Conservation (phyloP, 2,888 invertebrate genomes). For the Ferrisia virgata region DNA sequence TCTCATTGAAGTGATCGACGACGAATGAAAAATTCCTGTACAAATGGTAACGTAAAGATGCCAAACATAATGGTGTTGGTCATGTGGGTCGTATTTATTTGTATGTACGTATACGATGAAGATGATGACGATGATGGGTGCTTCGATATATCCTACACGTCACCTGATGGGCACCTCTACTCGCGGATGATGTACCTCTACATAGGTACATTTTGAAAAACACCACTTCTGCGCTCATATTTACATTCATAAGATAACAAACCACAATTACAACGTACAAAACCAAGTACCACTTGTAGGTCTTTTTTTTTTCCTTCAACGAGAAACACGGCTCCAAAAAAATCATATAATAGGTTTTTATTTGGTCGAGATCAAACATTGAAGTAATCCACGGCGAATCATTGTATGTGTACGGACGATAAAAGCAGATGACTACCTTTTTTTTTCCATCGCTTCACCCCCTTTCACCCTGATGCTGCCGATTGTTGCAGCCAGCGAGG, state of each 20-base stretch:
- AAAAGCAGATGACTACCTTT: slow-evolving; percentile 17
- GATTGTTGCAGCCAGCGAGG: background rate
- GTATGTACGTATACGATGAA: too few relatives aligned
- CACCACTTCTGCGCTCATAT: background rate
- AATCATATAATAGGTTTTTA: slow-evolving; percentile 26
- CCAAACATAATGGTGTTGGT: background rate
- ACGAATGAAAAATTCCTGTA: background rate
- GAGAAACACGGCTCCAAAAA: background rate
- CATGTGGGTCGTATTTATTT: background rate
- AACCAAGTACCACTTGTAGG: slow-evolving; percentile 26
- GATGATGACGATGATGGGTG: too few relatives aligned
- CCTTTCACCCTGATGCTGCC: background rate
- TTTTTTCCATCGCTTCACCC: background rate
- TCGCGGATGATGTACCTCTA: background rate
- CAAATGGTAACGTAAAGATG: background rate
- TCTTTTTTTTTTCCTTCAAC: background rate
- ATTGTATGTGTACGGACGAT: background rate
- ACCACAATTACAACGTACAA: slow-evolving; percentile 28
- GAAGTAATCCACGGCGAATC: background rate
- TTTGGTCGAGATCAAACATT: slow-evolving; percentile 24
- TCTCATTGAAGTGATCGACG: background rate
- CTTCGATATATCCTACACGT: background rate
- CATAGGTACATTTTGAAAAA: background rate
- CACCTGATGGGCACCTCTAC: background rate
- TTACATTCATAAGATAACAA: slow-evolving; percentile 28